Conservation (phyloP, 1,140 invertebrate species). For the Heliconius hewitsoni region DNA sequence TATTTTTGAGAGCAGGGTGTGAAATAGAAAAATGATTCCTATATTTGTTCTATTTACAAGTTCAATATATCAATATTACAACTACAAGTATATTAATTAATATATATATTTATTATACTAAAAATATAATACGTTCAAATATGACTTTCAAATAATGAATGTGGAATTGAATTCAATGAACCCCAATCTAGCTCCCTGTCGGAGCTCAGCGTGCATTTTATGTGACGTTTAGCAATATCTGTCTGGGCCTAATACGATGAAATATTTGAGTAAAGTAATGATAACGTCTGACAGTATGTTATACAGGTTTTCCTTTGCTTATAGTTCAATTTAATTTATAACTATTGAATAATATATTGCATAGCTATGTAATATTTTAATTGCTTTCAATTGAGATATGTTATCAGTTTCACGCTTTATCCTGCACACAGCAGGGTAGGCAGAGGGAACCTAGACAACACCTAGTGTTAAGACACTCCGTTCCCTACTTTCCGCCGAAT, state of each 20-base stretch:
- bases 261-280: constrained; percentile 59
- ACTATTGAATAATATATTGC: neutral
- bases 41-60: neutral
- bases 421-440: too few species aligned
- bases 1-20: too few species aligned
- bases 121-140: neutral
- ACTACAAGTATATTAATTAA: neutral
- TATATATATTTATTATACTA: neutral
- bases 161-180: constrained; percentile 44
- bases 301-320: neutral
- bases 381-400: too few species aligned
- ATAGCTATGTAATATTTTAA: neutral
- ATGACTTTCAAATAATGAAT: neutral
- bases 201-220: constrained; percentile 61
- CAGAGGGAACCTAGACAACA: too few species aligned
- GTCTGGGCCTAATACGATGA: constrained; percentile 74
- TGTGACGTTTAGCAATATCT: constrained; percentile 68
- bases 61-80: too few species aligned
- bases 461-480: too few species aligned
- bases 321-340: neutral
- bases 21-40: neutral
- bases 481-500: too few species aligned
- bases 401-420: too few species aligned
- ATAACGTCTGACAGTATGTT: constrained; percentile 38
- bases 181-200: constrained; percentile 47